Evolutionary conservation across 2,888 invertebrate species (phyloP), one percentile per base, ranked within the genome.

Genomic region (Platynereis dumerilii): DNA sequence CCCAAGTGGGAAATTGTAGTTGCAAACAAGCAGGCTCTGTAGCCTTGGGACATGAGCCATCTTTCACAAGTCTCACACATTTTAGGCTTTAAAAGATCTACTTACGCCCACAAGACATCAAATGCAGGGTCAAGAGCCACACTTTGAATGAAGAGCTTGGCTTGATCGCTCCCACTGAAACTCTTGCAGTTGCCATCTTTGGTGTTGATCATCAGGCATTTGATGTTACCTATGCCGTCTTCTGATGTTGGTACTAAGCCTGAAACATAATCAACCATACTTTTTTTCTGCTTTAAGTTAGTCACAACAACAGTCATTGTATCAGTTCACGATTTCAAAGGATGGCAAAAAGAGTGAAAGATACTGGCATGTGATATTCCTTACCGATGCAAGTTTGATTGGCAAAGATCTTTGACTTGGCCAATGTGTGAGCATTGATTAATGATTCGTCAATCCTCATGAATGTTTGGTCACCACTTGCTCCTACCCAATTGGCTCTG

Each of bases 391-490:
- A 91, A 76, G 89, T 90, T 79, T 89, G 90, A 81, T 94, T 94
- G 12, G 95, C 93, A 72, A 94, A 92, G 53, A 96, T 92, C 64
- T 92, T 93, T 28, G 95, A 92, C 76, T 92, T 91, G 55, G 92
- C 89, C 65, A 97, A 87, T 77, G 92, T 93, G 72, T 93, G 91
- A 0, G 93, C 91, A 83, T 95, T 96, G 70, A 97, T 93, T n/a
- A 95, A 87, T 1, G 91, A 91, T 83, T 96, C 95, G 73, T 96
- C 94, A 61, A 96, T 90, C 83, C 93, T 93, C 58, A 96, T 88
- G 80, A 93, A 95, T 1, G 97, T 98, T 85, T 94, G 93, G 86
- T 98, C 97, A 0, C 94, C 96, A n/a, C 93, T 92, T 2, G 96
- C 96, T 0, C 93, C 92, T 20, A 97, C 89, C 94, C 95, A 96